Conservation (phyloP, 2,797 vertebrate species). For the Hephaestus fuliginosus region DNA sequence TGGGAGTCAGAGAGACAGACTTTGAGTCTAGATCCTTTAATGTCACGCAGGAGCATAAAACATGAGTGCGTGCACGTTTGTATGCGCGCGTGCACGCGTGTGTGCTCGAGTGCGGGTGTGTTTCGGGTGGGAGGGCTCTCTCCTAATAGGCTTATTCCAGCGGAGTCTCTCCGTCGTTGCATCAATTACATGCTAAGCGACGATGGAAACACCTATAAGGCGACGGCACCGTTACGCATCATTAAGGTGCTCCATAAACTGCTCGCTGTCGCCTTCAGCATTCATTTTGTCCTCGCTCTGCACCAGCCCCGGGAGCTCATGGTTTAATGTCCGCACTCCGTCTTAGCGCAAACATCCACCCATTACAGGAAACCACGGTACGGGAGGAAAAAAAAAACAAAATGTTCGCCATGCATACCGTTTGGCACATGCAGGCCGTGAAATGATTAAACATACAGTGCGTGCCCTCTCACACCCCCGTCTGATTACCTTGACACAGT, state of each 20-base stretch:
- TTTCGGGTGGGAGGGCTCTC: constrained; percentile 37
- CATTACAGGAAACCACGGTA: constrained; percentile 50
- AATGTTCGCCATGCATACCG: constrained; percentile 58
- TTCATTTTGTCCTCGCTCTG: constrained; percentile 51
- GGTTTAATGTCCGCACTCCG: constrained; percentile 71
- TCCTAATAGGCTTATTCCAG: constrained; percentile 38
- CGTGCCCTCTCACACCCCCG: constrained; percentile 22
- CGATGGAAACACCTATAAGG: constrained; percentile 23
- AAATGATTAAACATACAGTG: constrained; percentile 25
- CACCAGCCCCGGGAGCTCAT: constrained; percentile 58
- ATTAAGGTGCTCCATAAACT: constrained; percentile 7
- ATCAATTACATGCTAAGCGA: constrained; percentile 41
- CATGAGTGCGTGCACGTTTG: not conserved
- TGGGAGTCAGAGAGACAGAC: not conserved
- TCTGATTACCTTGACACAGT: constrained; percentile 64
- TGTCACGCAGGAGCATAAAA: not conserved
- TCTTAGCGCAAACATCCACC: constrained; percentile 67
- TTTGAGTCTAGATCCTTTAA: not conserved
- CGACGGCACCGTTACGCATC: constrained; percentile 6
- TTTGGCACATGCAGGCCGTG: constrained; percentile 56
- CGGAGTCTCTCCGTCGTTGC: constrained; percentile 26
- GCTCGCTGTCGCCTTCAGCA: constrained; percentile 35
- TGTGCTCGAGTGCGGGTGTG: not conserved
- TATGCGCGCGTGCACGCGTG: not conserved
- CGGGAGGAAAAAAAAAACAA: not conserved